Conservation (phyloP, 2,113 vertebrate genomes). For the Brienomyrus brachyistius region DNA sequence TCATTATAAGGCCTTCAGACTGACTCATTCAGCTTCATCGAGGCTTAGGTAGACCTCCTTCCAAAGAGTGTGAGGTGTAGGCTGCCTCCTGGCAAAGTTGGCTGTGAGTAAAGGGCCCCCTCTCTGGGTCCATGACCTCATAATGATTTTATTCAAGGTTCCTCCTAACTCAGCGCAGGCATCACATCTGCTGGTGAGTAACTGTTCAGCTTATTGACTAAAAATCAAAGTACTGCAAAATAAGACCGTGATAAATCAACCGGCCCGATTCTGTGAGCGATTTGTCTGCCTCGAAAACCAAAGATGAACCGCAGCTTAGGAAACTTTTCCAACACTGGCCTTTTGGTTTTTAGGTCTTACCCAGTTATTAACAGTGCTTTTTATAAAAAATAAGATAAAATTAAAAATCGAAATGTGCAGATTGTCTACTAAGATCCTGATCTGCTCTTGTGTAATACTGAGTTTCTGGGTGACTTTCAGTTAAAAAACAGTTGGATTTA, state of each 20-base stretch:
- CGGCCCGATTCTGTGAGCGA: not conserved
- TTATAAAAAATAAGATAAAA: not conserved
- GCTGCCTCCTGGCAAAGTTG: not conserved
- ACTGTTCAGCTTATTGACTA: not conserved
- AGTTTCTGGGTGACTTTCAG: not conserved
- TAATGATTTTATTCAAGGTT: not conserved
- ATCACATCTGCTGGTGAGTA: not conserved
- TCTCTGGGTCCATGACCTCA: not conserved
- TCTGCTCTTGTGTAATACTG: not conserved
- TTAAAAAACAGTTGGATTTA: not conserved
- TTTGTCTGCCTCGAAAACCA: not conserved
- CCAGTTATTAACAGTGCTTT: not conserved
- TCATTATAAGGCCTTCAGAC: not conserved
- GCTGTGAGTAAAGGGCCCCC: not conserved
- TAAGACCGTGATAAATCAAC: not conserved
- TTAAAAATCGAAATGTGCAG: not conserved
- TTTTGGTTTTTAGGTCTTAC: not conserved
- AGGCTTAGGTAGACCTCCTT: not conserved
- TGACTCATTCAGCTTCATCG: not conserved
- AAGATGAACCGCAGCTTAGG: not conserved
- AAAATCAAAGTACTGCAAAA: constrained; percentile 2
- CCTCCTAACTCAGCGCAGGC: not conserved
- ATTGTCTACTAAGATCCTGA: not conserved
- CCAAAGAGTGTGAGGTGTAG: not conserved
- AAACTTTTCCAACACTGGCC: not conserved